A percentile compares a stretch with the other conserved stretches of the same genome.
Evolutionary conservation across 2,113 vertebrate species (phyloP).

Genomic region (Prionailurus bengalensis): DNA sequence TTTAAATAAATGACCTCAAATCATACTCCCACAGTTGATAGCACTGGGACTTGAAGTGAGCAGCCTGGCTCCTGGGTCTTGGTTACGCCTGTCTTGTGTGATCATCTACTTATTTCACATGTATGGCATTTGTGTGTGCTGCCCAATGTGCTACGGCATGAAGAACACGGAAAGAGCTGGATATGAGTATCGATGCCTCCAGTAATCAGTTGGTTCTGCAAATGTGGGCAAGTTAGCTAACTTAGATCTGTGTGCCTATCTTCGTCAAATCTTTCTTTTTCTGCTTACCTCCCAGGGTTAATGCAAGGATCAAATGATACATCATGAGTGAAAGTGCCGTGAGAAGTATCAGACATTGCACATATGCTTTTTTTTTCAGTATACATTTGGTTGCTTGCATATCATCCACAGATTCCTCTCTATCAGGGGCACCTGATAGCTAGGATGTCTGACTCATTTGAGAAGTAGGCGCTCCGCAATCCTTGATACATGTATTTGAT

Average conservation of each 20-base stretch:
- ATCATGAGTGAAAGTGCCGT: background rate
- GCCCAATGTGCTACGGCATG: rapidly evolving
- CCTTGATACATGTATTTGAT: background rate
- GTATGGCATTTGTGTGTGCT: background rate
- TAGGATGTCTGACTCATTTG: constrained; percentile 23
- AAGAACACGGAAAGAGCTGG: background rate
- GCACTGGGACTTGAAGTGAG: background rate
- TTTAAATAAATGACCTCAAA: background rate
- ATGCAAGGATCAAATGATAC: background rate
- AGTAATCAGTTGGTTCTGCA: background rate
- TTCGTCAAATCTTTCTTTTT: constrained; percentile 23
- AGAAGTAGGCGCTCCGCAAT: background rate
- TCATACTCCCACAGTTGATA: background rate
- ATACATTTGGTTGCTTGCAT: background rate
- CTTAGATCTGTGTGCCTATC: background rate
- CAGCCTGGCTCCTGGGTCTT: background rate
- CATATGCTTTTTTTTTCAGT: background rate
- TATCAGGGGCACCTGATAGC: background rate
- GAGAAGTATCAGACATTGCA: background rate
- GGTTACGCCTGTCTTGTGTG: background rate
- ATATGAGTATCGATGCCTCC: background rate
- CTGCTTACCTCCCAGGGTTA: background rate
- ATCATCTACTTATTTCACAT: background rate
- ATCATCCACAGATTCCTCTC: background rate
- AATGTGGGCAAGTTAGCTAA: background rate